Percentiles rank a stretch among this genome's conserved stretches.
These are phyloP conservation scores for Bucco capensis DNA, from an alignment of 2,113 vertebrate species.

Conservation along the genomic window DNA sequence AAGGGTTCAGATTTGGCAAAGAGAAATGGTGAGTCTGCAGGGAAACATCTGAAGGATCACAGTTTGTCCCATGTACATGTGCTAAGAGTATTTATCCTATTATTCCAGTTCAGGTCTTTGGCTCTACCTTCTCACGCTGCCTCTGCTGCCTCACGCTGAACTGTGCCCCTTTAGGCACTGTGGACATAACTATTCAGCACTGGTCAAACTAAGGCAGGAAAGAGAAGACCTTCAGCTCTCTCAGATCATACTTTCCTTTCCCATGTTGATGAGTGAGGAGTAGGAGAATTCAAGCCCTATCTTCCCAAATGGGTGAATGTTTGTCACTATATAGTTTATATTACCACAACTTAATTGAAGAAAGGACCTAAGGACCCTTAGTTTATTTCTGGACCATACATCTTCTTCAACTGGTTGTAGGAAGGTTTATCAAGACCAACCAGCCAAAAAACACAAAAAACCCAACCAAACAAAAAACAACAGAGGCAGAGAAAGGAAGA, in stretches of 20 bases:
- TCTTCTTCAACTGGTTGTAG: not conserved
- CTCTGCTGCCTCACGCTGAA: not conserved
- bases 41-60: not conserved
- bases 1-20: constrained; percentile 20
- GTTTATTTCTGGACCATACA: not conserved
- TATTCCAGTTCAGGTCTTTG: not conserved
- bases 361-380: not conserved
- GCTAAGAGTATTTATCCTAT: not conserved
- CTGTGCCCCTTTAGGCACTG: not conserved
- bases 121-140: not conserved
- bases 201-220: not conserved
- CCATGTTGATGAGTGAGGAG: not conserved
- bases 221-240: not conserved
- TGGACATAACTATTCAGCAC: not conserved
- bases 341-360: not conserved
- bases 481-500: not conserved
- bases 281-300: not conserved
- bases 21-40: not conserved
- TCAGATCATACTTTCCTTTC: not conserved
- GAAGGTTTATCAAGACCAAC: not conserved
- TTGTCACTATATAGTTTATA: not conserved
- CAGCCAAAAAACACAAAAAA: not conserved
- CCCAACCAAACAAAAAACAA: not conserved
- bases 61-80: not conserved
- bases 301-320: not conserved